phyloP scores from a whole-genome alignment of 2,888 invertebrate species.

The Cheilosia variabilis region DNA sequence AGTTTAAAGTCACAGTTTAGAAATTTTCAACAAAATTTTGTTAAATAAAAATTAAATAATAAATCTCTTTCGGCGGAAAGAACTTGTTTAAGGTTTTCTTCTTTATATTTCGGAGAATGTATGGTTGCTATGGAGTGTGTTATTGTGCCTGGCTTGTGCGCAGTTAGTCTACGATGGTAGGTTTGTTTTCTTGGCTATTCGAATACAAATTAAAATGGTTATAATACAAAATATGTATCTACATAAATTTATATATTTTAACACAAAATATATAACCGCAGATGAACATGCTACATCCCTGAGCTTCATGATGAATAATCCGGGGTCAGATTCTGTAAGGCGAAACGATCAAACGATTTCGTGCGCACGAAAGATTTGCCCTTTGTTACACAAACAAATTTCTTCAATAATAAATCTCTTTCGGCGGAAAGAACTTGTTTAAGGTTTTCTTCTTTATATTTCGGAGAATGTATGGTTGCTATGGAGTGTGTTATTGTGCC shows the following conservation, averaged over 20 bases:
- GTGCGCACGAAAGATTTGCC: too few species aligned
- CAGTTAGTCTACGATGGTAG: constrained; percentile 12
- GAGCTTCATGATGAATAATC: background rate
- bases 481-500: constrained; percentile 19
- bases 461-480: constrained; percentile 34
- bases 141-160: constrained; percentile 7
- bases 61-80: constrained; percentile 26
- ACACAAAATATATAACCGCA: background rate
- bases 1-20: constrained; percentile 44
- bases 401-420: constrained; percentile 10
- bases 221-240: too few species aligned
- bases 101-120: constrained; percentile 31
- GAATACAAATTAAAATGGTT: too few species aligned
- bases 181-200: too few species aligned
- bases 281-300: background rate
- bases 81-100: background rate
- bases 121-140: constrained; percentile 12
- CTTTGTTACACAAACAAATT: too few species aligned
- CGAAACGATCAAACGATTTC: too few species aligned
- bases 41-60: constrained; percentile 9
- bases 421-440: constrained; percentile 23
- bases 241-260: too few species aligned
- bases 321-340: too few species aligned
- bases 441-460: background rate
- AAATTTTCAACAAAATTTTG: constrained; percentile 61